Percentiles rank a stretch among this genome's conserved stretches.
Evolutionary conservation across 2,113 vertebrate genomes (phyloP).

Genomic region (Myiopsitta monachus): DNA sequence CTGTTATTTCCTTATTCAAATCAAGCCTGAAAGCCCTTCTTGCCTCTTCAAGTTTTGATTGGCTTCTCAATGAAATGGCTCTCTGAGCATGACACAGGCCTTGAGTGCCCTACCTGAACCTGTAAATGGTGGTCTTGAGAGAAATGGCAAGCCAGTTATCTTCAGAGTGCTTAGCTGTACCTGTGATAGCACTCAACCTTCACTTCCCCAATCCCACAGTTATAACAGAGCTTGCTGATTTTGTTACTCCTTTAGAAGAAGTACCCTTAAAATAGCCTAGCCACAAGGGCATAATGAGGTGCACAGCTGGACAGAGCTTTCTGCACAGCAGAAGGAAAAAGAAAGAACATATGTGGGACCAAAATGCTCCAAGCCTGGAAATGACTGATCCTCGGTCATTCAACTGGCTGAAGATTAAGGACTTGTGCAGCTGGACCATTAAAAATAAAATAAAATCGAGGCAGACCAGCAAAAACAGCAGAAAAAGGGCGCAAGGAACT

Average conservation of each 20-base stretch:
- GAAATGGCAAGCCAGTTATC: constrained; percentile 3
- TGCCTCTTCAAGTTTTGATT: background rate
- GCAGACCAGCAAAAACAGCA: background rate
- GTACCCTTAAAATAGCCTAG: constrained; percentile 64
- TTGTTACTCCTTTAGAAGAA: constrained; percentile 56
- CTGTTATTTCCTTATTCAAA: constrained; percentile 13
- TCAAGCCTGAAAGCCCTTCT: constrained; percentile 6
- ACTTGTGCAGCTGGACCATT: background rate
- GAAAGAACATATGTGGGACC: background rate
- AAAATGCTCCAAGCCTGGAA: background rate
- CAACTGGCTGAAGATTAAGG: background rate
- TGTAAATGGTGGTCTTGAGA: background rate
- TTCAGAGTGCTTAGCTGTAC: constrained; percentile 8
- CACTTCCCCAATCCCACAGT: background rate
- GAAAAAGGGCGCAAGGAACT: background rate
- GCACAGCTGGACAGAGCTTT: constrained; percentile 31
- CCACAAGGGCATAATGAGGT: constrained; percentile 39
- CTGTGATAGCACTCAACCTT: constrained; percentile 46
- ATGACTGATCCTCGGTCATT: background rate
- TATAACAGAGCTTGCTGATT: constrained; percentile 38
- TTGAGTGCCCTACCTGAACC: background rate
- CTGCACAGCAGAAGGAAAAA: constrained; percentile 13
- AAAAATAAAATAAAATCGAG: background rate
- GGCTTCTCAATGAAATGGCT: background rate
- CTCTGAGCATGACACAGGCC: background rate